Evolutionary conservation across 2,888 invertebrate species (phyloP).

Genomic region (Byasa hedistus): DNA sequence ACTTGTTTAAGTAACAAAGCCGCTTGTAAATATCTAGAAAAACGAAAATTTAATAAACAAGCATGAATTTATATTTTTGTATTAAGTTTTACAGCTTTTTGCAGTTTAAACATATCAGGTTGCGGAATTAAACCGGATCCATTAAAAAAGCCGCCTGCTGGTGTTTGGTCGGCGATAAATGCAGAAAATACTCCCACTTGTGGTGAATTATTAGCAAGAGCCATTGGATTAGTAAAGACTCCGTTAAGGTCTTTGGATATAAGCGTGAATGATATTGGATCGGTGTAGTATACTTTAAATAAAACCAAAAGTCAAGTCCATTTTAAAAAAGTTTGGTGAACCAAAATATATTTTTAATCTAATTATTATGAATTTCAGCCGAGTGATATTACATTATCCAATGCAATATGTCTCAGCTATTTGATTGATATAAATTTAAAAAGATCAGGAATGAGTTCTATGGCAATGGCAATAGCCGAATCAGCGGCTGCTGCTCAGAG

Average conservation of each 20-base stretch:
- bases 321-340: background rate
- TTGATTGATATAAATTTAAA: slow-evolving; percentile 69
- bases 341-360: background rate
- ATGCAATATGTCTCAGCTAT: slow-evolving; percentile 71
- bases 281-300: slow-evolving; percentile 51
- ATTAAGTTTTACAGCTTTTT: slow-evolving; percentile 31
- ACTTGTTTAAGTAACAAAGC: no score
- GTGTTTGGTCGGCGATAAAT: slow-evolving; percentile 74
- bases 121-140: slow-evolving; percentile 70
- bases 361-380: slow-evolving; percentile 50
- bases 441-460: slow-evolving; percentile 71
- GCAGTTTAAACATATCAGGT: slow-evolving; percentile 72
- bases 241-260: slow-evolving; percentile 70
- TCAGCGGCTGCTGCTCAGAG: slow-evolving; percentile 70
- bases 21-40: no score
- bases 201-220: slow-evolving; percentile 72
- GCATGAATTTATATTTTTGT: no score
- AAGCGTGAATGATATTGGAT: slow-evolving; percentile 74
- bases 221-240: slow-evolving; percentile 73
- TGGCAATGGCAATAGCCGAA: slow-evolving; percentile 68
- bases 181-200: slow-evolving; percentile 72
- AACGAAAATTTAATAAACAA: no score
- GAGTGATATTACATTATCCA: slow-evolving; percentile 62
- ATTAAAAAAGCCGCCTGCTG: slow-evolving; percentile 62
- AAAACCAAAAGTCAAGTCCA: background rate